Percentiles rank a stretch among this genome's conserved stretches.
These are phyloP conservation scores for Cyanoderma ruficeps DNA, from an alignment of 2,113 vertebrate genomes.

Conservation along the genomic window DNA sequence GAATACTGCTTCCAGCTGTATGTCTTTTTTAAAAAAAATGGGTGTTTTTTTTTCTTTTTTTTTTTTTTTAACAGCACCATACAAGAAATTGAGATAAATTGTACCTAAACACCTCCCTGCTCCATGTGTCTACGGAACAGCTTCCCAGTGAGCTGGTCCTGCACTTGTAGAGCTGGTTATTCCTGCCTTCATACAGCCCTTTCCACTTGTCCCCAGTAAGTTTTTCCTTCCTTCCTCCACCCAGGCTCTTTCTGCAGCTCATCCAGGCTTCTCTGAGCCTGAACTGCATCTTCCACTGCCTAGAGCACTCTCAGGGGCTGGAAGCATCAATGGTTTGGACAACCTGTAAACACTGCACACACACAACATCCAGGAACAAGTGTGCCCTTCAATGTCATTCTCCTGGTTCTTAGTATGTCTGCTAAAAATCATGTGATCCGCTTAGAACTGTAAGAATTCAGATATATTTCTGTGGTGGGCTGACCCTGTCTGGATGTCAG, in stretches of 20 bases:
- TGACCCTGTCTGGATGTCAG: not conserved
- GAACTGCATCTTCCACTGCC: not conserved
- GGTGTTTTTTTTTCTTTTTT: not conserved
- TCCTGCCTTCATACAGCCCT: not conserved
- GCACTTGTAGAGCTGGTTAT: not conserved
- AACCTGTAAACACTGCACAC: not conserved
- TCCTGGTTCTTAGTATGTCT: not conserved
- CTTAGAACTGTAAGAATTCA: not conserved
- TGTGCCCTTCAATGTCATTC: rapidly evolving
- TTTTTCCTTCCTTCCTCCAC: not conserved
- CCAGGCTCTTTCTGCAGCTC: not conserved
- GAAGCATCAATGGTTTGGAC: not conserved
- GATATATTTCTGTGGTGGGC: no score
- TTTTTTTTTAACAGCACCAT: not conserved
- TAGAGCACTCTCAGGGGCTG: not conserved
- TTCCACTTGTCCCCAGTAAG: not conserved
- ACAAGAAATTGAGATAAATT: rapidly evolving
- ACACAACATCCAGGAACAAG: not conserved
- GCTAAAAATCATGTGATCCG: not conserved
- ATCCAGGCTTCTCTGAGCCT: not conserved
- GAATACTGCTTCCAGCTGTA: not conserved
- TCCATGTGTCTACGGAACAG: not conserved
- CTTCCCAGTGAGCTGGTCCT: not conserved
- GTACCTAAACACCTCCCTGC: not conserved
- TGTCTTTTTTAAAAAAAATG: rapidly evolving